A percentile compares a stretch with the other conserved stretches of the same genome.
Conservation (phyloP, 2,888 invertebrate species). For the Sympetrum striolatum region DNA sequence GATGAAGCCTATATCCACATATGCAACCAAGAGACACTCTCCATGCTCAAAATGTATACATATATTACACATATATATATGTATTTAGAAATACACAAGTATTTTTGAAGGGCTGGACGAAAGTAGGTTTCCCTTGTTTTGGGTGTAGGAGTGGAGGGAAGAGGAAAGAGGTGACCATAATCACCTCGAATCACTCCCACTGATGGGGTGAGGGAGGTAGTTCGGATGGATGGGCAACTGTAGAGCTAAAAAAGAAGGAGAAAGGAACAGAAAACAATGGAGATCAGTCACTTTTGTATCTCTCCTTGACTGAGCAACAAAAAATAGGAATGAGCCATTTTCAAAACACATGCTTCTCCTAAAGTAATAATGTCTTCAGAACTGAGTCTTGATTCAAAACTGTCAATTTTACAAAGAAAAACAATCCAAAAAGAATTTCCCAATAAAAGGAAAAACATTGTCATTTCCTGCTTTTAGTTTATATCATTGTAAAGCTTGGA, state of each 20-base stretch:
- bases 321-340: conserved; percentile 7
- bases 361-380: background rate
- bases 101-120: conserved; percentile 10
- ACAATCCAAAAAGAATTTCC: conserved; percentile 6
- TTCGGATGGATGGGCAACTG: conserved; percentile 97
- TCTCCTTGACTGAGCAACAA: background rate
- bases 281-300: conserved; percentile 39
- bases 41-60: background rate
- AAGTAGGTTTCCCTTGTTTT: background rate
- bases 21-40: background rate
- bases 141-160: background rate
- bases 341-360: conserved; percentile 4
- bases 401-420: background rate
- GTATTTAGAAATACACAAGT: background rate
- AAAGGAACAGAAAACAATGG: conserved; percentile 47
- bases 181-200: conserved; percentile 77
- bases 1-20: background rate
- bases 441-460: background rate
- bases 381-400: background rate
- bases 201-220: conserved; percentile 97
- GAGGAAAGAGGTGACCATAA: conserved; percentile 41
- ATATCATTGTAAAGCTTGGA: conserved; percentile 40
- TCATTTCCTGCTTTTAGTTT: background rate
- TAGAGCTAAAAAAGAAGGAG: conserved; percentile 76
- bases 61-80: background rate